phyloP scores from a whole-genome alignment of 1,140 invertebrate species.

The Adelges cooleyi region DNA sequence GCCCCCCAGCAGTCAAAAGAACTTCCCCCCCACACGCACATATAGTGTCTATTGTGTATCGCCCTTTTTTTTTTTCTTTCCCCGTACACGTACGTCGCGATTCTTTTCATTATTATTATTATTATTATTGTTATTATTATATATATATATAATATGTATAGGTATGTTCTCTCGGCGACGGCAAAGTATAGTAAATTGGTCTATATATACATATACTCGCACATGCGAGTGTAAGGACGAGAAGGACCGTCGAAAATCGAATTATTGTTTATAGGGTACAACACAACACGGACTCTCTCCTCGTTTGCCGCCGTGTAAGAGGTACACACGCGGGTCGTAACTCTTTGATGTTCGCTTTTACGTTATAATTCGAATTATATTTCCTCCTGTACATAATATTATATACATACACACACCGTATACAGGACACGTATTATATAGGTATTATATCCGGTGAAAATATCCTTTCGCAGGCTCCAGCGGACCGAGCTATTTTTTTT shows the following conservation, averaged over 20 bases:
- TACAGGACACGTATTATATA: too few species aligned
- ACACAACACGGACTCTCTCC: too few species aligned
- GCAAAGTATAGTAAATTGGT: not conserved
- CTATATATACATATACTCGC: not conserved
- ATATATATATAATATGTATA: too few species aligned
- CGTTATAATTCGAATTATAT: slow-evolving; percentile 10
- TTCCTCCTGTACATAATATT: too few species aligned
- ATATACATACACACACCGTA: not conserved
- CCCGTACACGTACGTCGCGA: not conserved
- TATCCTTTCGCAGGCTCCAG: not conserved
- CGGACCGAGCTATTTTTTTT: not conserved
- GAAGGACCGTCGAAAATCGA: not conserved
- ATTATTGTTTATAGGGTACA: not conserved
- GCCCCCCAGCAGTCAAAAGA: not conserved
- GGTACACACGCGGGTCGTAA: not conserved
- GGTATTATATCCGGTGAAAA: slow-evolving; percentile 4
- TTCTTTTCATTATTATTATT: slow-evolving; percentile 12
- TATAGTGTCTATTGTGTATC: slow-evolving; percentile 9
- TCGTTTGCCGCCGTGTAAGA: too few species aligned
- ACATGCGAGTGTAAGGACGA: not conserved
- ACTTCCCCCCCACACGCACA: not conserved
- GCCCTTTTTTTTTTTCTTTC: slow-evolving; percentile 23
- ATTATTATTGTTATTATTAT: slow-evolving; percentile 6
- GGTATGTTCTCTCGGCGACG: not conserved
- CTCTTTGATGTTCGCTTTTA: slow-evolving; percentile 18